Evolutionary conservation across 2,888 invertebrate genomes (phyloP).

Genomic region (Cylloceria caligata): DNA sequence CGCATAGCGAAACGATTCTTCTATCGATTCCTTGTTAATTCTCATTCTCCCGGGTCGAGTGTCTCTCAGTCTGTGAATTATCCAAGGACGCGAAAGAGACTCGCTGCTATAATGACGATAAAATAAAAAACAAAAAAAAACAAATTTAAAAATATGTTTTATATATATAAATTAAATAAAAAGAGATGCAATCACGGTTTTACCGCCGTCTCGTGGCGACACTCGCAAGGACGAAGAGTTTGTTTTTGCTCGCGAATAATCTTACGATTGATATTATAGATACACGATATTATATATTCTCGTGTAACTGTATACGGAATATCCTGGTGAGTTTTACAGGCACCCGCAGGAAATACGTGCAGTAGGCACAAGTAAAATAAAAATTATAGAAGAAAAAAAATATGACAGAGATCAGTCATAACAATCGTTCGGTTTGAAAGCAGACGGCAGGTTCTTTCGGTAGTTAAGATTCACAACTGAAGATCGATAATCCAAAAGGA

Average conservation of each 20-base stretch:
- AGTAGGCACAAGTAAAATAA: slow-evolving; percentile 5
- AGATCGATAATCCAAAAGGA: neutral
- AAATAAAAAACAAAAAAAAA: slow-evolving; percentile 27
- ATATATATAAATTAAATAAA: slow-evolving; percentile 41
- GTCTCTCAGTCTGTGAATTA: slow-evolving; percentile 33
- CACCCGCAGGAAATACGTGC: neutral
- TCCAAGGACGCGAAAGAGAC: slow-evolving; percentile 69
- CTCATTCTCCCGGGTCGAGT: slow-evolving; percentile 37
- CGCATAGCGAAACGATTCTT: slow-evolving; percentile 60
- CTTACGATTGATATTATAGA: slow-evolving; percentile 10
- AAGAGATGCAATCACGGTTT: slow-evolving; percentile 34
- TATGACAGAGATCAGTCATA: neutral
- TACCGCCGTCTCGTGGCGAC: slow-evolving; percentile 53
- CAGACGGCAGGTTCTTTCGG: slow-evolving; percentile 7
- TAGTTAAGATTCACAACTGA: slow-evolving; percentile 3
- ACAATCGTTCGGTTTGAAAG: slow-evolving; percentile 29
- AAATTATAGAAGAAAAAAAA: neutral
- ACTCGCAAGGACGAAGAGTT: slow-evolving; percentile 55
- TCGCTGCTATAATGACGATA: slow-evolving; percentile 43
- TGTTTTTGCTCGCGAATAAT: slow-evolving; percentile 21
- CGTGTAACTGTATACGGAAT: slow-evolving; percentile 4
- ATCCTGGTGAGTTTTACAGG: slow-evolving; percentile 3
- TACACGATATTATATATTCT: neutral
- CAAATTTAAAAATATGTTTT: neutral
- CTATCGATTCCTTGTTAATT: slow-evolving; percentile 54